Percentiles rank a stretch among this genome's conserved stretches.
These are phyloP conservation scores for Lamellibrachia satsuma DNA, from an alignment of 2,888 invertebrate genomes.

Conservation along the genomic window DNA sequence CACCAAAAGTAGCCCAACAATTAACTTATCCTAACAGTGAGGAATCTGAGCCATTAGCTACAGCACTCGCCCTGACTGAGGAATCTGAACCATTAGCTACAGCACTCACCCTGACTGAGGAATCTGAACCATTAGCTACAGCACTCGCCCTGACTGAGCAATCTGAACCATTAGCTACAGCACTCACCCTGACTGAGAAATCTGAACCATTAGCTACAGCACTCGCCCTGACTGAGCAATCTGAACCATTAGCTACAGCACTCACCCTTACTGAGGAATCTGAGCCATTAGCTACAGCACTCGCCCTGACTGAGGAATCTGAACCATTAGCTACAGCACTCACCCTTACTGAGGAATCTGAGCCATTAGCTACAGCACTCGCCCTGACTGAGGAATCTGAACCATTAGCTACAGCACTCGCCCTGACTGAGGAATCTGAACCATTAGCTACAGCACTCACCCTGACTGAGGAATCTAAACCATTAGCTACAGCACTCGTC, in stretches of 20 bases:
- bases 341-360: background rate
- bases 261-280: no score
- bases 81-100: no score
- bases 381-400: no score
- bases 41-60: background rate
- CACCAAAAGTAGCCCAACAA: background rate
- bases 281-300: no score
- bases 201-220: background rate
- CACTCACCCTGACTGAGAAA: background rate
- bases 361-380: background rate
- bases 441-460: background rate
- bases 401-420: no score
- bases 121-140: no score
- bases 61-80: background rate
- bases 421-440: no score
- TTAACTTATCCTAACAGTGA: background rate
- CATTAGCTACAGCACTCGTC: background rate
- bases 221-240: background rate
- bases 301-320: background rate
- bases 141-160: background rate
- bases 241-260: no score
- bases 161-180: background rate
- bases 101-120: no score
- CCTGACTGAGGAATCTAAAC: background rate
- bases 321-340: background rate